These are phyloP conservation scores for Ligdia adustata DNA, from an alignment of 2,888 invertebrate species.

Conservation along the genomic window DNA sequence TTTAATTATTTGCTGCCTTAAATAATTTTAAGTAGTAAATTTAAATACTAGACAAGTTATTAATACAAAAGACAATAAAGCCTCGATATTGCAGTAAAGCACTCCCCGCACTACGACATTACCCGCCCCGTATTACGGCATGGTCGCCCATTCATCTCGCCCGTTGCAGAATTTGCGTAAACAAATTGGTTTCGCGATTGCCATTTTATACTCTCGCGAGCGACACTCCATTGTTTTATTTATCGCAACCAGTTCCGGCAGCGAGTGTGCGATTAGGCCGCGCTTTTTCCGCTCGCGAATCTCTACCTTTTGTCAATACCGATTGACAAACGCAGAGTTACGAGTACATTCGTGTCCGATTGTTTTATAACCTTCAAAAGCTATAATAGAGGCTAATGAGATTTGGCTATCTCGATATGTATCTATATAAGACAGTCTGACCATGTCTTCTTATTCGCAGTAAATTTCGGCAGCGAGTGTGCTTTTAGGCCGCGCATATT, in stretches of 20 bases:
- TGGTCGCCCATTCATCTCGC: slow-evolving; percentile 82
- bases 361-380: too few species aligned
- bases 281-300: slow-evolving; percentile 80
- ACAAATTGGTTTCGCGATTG: slow-evolving; percentile 85
- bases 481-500: too few species aligned
- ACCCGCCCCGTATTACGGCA: slow-evolving; percentile 77
- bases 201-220: slow-evolving; percentile 82
- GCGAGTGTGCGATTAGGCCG: slow-evolving; percentile 79
- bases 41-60: too few species aligned
- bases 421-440: too few species aligned
- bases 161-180: slow-evolving; percentile 84
- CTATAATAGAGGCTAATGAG: too few species aligned
- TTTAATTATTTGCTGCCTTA: too few species aligned
- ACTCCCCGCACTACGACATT: slow-evolving; percentile 58
- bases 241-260: slow-evolving; percentile 80
- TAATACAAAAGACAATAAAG: slow-evolving; percentile 39
- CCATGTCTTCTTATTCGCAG: too few species aligned
- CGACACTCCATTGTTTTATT: slow-evolving; percentile 83
- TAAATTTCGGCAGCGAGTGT: too few species aligned
- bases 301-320: slow-evolving; percentile 74
- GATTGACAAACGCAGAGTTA: too few species aligned
- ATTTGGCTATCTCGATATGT: too few species aligned
- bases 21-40: too few species aligned
- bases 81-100: slow-evolving; percentile 29
- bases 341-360: too few species aligned